A percentile compares a stretch with the other conserved stretches of the same genome.
These are phyloP conservation scores for Drepana arcuata DNA, from an alignment of 1,140 invertebrate genomes.

Conservation along the genomic window DNA sequence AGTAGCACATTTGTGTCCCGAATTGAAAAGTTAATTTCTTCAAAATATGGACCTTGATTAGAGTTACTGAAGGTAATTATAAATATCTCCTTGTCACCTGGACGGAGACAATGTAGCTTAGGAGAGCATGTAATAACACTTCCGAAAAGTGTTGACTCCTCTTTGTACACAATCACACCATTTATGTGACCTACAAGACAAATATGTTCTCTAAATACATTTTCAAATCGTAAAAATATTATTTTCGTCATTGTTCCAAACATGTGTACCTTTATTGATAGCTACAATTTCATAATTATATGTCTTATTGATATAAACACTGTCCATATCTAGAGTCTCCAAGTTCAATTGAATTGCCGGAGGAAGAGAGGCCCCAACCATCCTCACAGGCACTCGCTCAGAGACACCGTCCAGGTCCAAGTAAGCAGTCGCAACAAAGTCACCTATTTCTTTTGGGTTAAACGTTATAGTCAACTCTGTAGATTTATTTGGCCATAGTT, in stretches of 20 bases:
- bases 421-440: constrained; percentile 38
- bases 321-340: constrained; percentile 55
- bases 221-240: not conserved
- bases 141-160: constrained; percentile 43
- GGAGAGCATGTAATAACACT: constrained; percentile 44
- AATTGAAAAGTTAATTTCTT: constrained; percentile 54
- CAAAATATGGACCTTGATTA: constrained; percentile 59
- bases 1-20: constrained; percentile 42
- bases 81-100: constrained; percentile 46
- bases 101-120: constrained; percentile 33
- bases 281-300: constrained; percentile 57
- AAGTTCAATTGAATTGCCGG: constrained; percentile 47
- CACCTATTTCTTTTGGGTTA: constrained; percentile 47
- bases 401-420: constrained; percentile 50
- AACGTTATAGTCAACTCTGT: constrained; percentile 56
- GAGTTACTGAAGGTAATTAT: constrained; percentile 52
- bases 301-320: constrained; percentile 52
- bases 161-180: constrained; percentile 46
- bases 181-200: constrained; percentile 50
- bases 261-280: constrained; percentile 46
- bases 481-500: constrained; percentile 49
- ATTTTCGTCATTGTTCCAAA: no score
- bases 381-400: constrained; percentile 37
- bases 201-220: constrained; percentile 1
- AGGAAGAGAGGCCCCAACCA: constrained; percentile 47